phyloP scores from a whole-genome alignment of 1,140 invertebrate species.

The Atta texana region DNA sequence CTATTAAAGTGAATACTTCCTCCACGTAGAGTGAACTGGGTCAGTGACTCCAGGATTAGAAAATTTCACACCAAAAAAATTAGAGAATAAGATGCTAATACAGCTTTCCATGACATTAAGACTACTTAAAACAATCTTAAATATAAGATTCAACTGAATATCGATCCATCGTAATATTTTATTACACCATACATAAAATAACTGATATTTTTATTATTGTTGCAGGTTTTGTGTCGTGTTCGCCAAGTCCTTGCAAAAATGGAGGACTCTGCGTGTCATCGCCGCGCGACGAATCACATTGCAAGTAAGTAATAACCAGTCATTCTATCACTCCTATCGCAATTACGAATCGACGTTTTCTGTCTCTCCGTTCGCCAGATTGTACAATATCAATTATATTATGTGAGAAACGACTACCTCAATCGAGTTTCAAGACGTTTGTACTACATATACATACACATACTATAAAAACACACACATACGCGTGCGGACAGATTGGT shows the following conservation, averaged over 20 bases:
- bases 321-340: slow-evolving; percentile 22
- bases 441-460: neutral
- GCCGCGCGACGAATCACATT: slow-evolving; percentile 90
- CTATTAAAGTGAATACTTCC: too few species aligned
- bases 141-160: too few species aligned
- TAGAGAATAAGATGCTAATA: too few species aligned
- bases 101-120: too few species aligned
- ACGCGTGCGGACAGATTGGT: neutral
- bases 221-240: slow-evolving; percentile 94
- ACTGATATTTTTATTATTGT: slow-evolving; percentile 70
- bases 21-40: too few species aligned
- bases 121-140: too few species aligned
- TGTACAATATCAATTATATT: neutral
- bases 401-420: slow-evolving; percentile 52
- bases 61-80: too few species aligned
- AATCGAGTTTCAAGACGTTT: slow-evolving; percentile 7
- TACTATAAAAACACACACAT: too few species aligned
- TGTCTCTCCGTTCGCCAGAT: neutral
- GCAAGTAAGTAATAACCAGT: slow-evolving; percentile 92
- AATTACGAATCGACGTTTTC: slow-evolving; percentile 49
- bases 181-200: neutral
- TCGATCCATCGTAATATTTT: too few species aligned
- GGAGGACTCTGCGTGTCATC: slow-evolving; percentile 91
- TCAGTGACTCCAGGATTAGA: too few species aligned
- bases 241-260: slow-evolving; percentile 95